Percentiles rank a stretch among this genome's conserved stretches.
Evolutionary conservation across 92 coral and sea anemone genomes (phyloP).

Genomic region (Paramuricea clavata): DNA sequence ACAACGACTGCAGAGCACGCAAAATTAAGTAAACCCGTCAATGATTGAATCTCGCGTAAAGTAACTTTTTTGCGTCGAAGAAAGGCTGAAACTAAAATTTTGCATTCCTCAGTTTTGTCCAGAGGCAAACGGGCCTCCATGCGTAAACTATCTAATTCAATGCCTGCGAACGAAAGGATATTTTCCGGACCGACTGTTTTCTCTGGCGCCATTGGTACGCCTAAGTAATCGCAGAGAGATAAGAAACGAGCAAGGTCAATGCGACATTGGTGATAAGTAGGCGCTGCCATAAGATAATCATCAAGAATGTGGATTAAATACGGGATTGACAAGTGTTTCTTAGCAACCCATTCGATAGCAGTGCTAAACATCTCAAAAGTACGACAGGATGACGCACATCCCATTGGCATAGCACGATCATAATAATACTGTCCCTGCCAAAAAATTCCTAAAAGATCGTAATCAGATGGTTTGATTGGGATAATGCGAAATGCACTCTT

Average conservation of each 20-base stretch:
- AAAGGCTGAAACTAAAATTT: background rate
- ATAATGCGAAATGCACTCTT: background rate
- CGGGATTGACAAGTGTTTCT: background rate
- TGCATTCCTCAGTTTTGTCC: conserved; percentile 63
- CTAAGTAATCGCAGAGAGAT: conserved; percentile 48
- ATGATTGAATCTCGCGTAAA: conserved; percentile 40
- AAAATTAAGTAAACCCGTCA: too few species aligned
- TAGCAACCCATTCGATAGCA: background rate
- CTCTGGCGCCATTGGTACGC: conserved; percentile 73
- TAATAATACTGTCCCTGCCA: conserved; percentile 10
- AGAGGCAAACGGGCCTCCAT: conserved; percentile 65
- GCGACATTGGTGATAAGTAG: conserved; percentile 42
- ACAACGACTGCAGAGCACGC: conserved; percentile 56
- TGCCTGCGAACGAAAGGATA: conserved; percentile 64
- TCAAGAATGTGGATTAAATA: background rate
- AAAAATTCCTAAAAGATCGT: background rate
- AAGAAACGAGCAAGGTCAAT: conserved; percentile 17
- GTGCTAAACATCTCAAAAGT: conserved; percentile 13
- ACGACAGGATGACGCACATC: background rate
- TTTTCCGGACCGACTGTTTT: conserved; percentile 56
- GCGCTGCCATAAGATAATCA: conserved; percentile 40
- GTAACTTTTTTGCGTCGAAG: conserved; percentile 45
- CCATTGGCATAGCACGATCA: background rate
- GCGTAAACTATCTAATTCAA: conserved; percentile 56
- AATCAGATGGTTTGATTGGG: background rate